phyloP scores from a whole-genome alignment of 2,113 vertebrate genomes.

The Trogon melanurus region DNA sequence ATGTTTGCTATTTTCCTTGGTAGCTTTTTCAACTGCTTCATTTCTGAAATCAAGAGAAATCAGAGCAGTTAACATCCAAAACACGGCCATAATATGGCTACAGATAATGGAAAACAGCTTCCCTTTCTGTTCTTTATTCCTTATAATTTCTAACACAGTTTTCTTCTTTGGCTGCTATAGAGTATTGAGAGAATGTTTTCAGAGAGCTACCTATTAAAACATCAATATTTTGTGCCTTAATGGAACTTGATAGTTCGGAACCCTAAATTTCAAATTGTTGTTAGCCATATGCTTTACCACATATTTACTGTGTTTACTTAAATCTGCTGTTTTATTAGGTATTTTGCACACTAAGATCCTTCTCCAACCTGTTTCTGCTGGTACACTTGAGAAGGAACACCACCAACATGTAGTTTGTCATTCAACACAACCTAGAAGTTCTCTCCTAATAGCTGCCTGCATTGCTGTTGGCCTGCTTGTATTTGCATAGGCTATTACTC shows the following conservation, averaged over 20 bases:
- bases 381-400: neutral
- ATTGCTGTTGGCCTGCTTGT: neutral
- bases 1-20: neutral
- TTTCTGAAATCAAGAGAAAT: neutral
- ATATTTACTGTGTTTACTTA: neutral
- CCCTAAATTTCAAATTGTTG: neutral
- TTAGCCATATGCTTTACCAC: neutral
- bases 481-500: neutral
- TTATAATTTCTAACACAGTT: neutral
- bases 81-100: neutral
- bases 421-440: neutral
- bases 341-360: neutral
- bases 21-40: neutral
- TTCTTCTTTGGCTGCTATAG: neutral
- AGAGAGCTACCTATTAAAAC: neutral
- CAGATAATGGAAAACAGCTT: neutral
- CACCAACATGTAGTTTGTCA: neutral
- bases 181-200: neutral
- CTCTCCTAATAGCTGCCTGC: neutral
- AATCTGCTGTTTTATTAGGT: neutral
- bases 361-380: neutral
- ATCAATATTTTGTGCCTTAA: neutral
- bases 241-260: neutral
- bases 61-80: neutral
- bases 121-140: neutral